Evolutionary conservation across 2,888 invertebrate genomes (phyloP).

Genomic region (Willowsia nigromaculata): DNA sequence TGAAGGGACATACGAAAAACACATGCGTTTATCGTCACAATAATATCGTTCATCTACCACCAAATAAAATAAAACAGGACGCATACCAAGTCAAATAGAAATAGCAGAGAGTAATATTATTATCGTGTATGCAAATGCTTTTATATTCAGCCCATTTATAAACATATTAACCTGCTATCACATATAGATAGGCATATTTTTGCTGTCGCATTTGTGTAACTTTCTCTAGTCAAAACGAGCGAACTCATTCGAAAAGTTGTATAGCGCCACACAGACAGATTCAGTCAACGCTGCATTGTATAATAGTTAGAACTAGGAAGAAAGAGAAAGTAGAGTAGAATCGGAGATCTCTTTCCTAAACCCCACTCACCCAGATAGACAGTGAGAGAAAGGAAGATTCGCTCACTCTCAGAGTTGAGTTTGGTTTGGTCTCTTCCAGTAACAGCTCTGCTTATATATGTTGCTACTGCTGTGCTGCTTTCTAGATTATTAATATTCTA

Average conservation of each 20-base stretch:
- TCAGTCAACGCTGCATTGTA: not conserved
- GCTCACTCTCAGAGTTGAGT: conserved; percentile 15
- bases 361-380: not conserved
- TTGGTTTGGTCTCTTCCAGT: not conserved
- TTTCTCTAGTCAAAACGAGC: not conserved
- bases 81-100: not conserved
- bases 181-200: not conserved
- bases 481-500: conserved; percentile 70
- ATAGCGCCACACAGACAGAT: not conserved
- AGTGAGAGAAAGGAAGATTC: not conserved
- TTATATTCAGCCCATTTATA: conserved; percentile 1
- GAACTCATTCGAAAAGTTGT: not conserved
- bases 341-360: not conserved
- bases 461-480: conserved; percentile 21
- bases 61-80: conserved; percentile 17
- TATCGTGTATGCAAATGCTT: not conserved
- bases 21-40: conserved; percentile 24
- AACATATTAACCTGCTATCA: not conserved
- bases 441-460: conserved; percentile 5
- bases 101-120: not conserved
- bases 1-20: not conserved
- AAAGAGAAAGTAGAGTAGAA: not conserved
- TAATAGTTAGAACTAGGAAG: not conserved
- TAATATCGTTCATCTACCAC: conserved; percentile 31
- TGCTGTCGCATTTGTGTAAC: not conserved